Evolutionary conservation across 2,888 invertebrate species (phyloP).

Genomic region (Scaptomyza caliginosa): DNA sequence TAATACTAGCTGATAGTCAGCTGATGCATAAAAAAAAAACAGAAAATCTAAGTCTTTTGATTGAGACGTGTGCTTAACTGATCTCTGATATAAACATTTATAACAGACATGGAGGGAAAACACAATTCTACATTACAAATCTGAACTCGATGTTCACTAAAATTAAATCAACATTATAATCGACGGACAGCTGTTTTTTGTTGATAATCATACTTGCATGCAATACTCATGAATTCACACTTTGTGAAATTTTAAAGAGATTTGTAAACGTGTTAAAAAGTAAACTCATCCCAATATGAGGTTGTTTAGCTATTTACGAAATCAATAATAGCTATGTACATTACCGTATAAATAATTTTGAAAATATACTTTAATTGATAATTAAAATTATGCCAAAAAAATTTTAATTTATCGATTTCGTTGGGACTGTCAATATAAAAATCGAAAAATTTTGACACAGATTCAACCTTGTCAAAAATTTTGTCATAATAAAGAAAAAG

Average conservation of each 20-base stretch:
- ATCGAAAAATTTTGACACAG: slow-evolving; percentile 24
- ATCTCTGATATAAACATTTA: too few relatives aligned
- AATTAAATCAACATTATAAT: background rate
- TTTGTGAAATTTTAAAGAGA: too few relatives aligned
- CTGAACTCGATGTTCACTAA: background rate
- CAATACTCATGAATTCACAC: background rate
- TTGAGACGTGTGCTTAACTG: too few relatives aligned
- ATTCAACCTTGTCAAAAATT: background rate
- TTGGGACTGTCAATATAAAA: background rate
- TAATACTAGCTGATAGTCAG: too few relatives aligned
- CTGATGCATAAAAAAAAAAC: too few relatives aligned
- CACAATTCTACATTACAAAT: background rate
- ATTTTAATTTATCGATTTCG: slow-evolving; percentile 2
- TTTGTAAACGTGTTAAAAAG: background rate
- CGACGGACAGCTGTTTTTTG: background rate
- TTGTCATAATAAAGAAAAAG: background rate
- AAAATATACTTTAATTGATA: background rate
- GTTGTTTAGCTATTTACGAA: too few relatives aligned
- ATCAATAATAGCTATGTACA: too few relatives aligned
- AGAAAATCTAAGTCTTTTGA: too few relatives aligned
- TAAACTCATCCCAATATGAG: background rate
- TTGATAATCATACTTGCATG: background rate
- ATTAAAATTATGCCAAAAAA: background rate
- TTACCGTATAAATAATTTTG: too few relatives aligned
- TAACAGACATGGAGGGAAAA: too few relatives aligned